Conservation (phyloP, 2,888 invertebrate genomes). For the Rhagonycha fulva region DNA sequence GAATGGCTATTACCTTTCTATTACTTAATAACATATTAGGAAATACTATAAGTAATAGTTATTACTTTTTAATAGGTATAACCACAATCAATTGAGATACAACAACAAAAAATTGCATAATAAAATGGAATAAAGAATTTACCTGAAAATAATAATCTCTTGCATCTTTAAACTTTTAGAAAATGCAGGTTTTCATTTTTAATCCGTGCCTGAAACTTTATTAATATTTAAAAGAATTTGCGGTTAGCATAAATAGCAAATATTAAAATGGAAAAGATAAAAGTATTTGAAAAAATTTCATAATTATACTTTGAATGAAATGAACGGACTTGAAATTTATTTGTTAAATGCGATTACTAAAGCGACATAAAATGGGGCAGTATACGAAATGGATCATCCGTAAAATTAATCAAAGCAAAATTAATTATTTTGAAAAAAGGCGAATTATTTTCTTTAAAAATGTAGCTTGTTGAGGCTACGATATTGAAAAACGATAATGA, state of each 20-base stretch:
- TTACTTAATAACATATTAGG: background rate
- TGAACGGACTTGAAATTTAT: background rate
- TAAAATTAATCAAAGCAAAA: background rate
- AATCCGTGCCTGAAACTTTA: background rate
- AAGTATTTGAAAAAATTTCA: background rate
- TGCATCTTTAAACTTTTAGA: background rate
- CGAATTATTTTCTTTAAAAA: background rate
- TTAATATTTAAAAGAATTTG: background rate
- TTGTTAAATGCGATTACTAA: background rate
- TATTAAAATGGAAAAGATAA: background rate
- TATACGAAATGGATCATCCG: background rate
- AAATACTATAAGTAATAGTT: background rate
- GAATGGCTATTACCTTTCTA: background rate
- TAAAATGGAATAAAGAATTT: too few relatives aligned
- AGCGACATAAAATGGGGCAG: background rate
- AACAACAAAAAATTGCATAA: background rate
- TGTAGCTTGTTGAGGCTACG: background rate
- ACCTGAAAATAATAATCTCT: background rate
- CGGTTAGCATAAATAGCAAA: background rate
- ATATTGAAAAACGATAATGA: background rate
- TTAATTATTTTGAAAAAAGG: background rate
- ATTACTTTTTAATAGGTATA: background rate
- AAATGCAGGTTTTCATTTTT: background rate
- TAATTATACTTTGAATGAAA: background rate
- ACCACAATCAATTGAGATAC: background rate